These are phyloP conservation scores for Biston stratarius DNA, from an alignment of 2,888 invertebrate genomes.

Conservation along the genomic window DNA sequence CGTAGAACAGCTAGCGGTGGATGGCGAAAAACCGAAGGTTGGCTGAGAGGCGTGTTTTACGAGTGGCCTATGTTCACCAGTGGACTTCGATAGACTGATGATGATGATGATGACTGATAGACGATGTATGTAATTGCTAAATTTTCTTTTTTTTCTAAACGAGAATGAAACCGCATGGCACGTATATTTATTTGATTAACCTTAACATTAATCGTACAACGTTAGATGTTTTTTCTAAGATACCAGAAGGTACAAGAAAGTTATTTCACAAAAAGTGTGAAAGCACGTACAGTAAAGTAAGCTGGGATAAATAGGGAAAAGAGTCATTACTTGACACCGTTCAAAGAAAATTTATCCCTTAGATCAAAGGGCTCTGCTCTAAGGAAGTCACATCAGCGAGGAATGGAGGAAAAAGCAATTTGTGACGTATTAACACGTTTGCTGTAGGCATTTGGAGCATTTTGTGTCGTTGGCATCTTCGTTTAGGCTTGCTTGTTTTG, in stretches of 20 bases:
- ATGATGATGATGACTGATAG: too few species aligned
- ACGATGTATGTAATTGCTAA: too few species aligned
- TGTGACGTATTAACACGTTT: constrained; percentile 29
- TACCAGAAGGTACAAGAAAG: constrained; percentile 3
- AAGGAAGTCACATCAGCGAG: constrained; percentile 25
- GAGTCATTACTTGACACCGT: constrained; percentile 32
- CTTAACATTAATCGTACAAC: too few species aligned
- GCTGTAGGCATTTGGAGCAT: constrained; percentile 8
- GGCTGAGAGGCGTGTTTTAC: too few species aligned
- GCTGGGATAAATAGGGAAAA: constrained; percentile 24
- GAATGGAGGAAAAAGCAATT: constrained; percentile 26
- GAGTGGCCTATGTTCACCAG: too few species aligned
- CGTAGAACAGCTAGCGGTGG: too few species aligned
- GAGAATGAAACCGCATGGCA: too few species aligned
- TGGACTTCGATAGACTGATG: too few species aligned
- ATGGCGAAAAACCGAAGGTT: too few species aligned
- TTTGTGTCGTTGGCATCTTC: constrained; percentile 13
- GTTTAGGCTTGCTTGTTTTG: not conserved
- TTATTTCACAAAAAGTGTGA: constrained; percentile 11
- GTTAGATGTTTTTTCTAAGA: not conserved
- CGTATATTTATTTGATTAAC: too few species aligned
- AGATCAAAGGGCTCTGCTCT: constrained; percentile 27
- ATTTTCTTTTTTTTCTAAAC: too few species aligned
- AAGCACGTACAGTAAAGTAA: constrained; percentile 14
- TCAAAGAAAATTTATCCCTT: constrained; percentile 33